Conservation (phyloP, 2,797 vertebrate genomes). For the Rhinophrynus dorsalis region DNA sequence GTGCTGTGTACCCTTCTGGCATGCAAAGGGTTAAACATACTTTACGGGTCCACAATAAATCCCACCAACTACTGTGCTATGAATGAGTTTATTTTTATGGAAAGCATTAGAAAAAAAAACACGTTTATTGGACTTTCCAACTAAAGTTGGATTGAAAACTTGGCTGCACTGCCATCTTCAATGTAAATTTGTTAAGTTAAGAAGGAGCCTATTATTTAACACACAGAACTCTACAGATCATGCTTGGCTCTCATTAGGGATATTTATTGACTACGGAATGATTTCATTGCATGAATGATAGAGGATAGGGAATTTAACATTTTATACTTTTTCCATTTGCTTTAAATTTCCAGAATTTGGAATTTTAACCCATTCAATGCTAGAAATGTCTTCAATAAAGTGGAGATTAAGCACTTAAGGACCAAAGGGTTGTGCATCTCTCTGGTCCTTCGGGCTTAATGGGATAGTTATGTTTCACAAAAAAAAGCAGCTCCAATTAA, state of each 20-base stretch:
- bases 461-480: too few relatives aligned
- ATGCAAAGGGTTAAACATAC: too few relatives aligned
- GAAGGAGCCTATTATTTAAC: conserved; percentile 3
- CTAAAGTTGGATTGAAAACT: background rate
- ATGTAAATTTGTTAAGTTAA: background rate
- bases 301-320: background rate
- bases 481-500: too few relatives aligned
- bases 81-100: too few relatives aligned
- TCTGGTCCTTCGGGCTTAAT: too few relatives aligned
- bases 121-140: background rate
- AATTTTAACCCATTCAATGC: too few relatives aligned
- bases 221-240: background rate
- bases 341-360: background rate
- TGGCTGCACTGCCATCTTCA: background rate
- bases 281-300: background rate
- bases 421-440: too few relatives aligned
- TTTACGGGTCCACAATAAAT: too few relatives aligned
- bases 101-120: background rate
- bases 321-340: background rate
- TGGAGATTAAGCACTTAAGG: too few relatives aligned
- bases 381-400: too few relatives aligned
- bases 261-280: background rate
- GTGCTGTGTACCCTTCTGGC: too few relatives aligned
- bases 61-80: too few relatives aligned
- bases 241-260: background rate